phyloP scores from a whole-genome alignment of 2,113 vertebrate species.

The Ammodytes dubius region DNA sequence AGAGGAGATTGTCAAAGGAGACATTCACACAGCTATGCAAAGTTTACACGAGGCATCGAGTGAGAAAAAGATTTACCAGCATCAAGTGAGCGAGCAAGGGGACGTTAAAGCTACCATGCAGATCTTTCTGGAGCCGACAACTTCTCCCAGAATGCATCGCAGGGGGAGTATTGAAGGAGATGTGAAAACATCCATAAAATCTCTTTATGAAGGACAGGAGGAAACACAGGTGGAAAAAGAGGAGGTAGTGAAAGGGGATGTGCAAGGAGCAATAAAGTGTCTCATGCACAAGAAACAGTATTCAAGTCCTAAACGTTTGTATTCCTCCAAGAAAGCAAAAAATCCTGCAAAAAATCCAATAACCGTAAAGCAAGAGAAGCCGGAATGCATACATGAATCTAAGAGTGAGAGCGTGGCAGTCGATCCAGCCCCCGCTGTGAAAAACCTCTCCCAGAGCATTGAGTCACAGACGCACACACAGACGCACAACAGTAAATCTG shows the following conservation, averaged over 20 bases:
- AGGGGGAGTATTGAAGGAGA: slow-evolving; percentile 76
- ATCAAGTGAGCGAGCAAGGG: slow-evolving; percentile 81
- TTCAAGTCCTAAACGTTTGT: slow-evolving; percentile 77
- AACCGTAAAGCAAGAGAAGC: slow-evolving; percentile 70
- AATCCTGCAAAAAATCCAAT: slow-evolving; percentile 75
- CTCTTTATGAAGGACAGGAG: slow-evolving; percentile 78
- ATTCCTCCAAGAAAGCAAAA: slow-evolving; percentile 82
- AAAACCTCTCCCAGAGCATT: slow-evolving; percentile 77
- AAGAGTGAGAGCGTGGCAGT: slow-evolving; percentile 68
- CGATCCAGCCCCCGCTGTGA: slow-evolving; percentile 74
- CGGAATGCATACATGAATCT: slow-evolving; percentile 64
- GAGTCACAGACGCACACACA: slow-evolving; percentile 75
- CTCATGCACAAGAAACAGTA: slow-evolving; percentile 86
- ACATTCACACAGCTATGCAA: slow-evolving; percentile 79
- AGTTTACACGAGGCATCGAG: slow-evolving; percentile 79
- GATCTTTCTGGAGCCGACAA: slow-evolving; percentile 80
- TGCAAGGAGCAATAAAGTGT: slow-evolving; percentile 85
- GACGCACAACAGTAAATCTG: slow-evolving; percentile 70
- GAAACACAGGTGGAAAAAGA: slow-evolving; percentile 79
- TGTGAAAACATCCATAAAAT: slow-evolving; percentile 84
- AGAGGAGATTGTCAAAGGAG: slow-evolving; percentile 82
- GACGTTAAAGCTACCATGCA: slow-evolving; percentile 84
- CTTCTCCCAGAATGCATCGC: slow-evolving; percentile 75
- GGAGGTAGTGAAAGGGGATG: slow-evolving; percentile 82
- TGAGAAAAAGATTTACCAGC: slow-evolving; percentile 82